Base-by-base conservation (phyloP, 2,888 invertebrate genomes). In the Andrena praecox region DNA sequence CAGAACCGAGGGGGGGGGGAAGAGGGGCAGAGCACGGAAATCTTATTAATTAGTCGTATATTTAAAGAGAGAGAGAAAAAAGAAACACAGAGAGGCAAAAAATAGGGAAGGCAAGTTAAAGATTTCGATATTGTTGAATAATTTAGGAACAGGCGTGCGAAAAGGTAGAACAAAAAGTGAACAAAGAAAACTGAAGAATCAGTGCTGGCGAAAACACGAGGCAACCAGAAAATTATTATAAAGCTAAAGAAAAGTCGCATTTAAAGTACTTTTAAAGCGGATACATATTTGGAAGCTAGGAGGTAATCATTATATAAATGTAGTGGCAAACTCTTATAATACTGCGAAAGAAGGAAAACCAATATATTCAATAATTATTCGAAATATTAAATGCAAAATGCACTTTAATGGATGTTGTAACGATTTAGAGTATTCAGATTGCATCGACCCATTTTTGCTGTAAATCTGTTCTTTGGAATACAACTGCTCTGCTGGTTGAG, bases 201-300 rank as follows among this genome's bases (percentile, higher is more conserved):
- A 91, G 91, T 91, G 87, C 90, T 90, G 87, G 88, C 89, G 87
- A 89, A 89, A 89, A 91, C 90, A 91, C 90, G 82, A 90, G 91
- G 89, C 92, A 89, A 87, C 80, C 76, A 73, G 83, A 79, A 85
- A 80, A 83, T 82, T 82, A 85, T 85, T 68, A 83, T 80, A 83
- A 86, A 81, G 72, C 68, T 85, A 77, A 77, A 80, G 68, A 64
- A 72, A 85, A 84, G 77, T 85, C 86, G 84, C 89, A 87, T 87
- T 90, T 88, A 87, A 80, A 82, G 80, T 85, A 89, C 87, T 76
- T 86, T 85, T 85, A 89, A 87, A 80, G 86, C 88, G 89, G 89
- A 87, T 91, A 92, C 90, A 91, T 92, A 92, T 92, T 92, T 91
- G 90, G 90, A 91, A 89, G 85, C 88, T 92, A 93, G 92, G 87